Percentiles rank a stretch among this genome's conserved stretches.
These are phyloP conservation scores for Murina feae DNA, from an alignment of 2,113 vertebrate genomes.

Conservation along the genomic window DNA sequence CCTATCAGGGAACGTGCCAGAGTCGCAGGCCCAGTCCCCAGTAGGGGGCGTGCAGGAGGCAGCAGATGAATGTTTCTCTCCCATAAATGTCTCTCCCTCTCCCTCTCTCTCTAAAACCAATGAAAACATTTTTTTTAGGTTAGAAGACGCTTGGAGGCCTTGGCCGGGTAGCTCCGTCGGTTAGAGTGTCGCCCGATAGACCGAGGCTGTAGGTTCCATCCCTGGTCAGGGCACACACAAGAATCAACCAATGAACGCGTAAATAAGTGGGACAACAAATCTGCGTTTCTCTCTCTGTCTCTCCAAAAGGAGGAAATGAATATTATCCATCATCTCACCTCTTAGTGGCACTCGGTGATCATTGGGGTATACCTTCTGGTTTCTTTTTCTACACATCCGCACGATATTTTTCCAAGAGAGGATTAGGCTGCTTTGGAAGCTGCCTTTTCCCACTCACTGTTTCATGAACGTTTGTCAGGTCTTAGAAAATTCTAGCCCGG, in stretches of 20 bases:
- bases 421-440: not conserved
- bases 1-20: no score
- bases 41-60: no score
- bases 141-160: not conserved
- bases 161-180: not conserved
- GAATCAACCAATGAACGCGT: not conserved
- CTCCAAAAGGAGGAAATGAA: not conserved
- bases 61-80: no score
- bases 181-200: not conserved
- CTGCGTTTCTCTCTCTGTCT: no score
- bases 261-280: no score
- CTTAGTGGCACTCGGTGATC: rapidly evolving
- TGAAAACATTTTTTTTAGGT: no score
- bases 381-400: not conserved
- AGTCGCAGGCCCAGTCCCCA: no score
- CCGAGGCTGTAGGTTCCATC: not conserved
- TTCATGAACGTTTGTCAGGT: not conserved
- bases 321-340: not conserved
- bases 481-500: not conserved
- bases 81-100: no score
- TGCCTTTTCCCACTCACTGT: not conserved
- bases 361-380: not conserved
- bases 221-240: not conserved
- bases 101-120: no score
- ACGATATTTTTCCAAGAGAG: not conserved